Base-by-base conservation (phyloP, 2,888 invertebrate species). In the Lumbricus terrestris region DNA sequence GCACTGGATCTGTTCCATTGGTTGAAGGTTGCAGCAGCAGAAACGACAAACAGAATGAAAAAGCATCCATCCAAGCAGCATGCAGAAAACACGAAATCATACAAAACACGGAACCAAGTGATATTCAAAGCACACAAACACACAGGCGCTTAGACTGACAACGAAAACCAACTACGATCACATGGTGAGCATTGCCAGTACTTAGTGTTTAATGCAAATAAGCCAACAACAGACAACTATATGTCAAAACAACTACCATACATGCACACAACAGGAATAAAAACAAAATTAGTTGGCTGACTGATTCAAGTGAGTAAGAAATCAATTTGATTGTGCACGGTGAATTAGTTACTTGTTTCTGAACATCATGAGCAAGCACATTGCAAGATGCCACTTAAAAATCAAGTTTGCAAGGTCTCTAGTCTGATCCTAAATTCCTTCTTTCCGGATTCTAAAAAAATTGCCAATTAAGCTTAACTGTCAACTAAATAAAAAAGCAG, bases 11-110 rank as follows among this genome's bases (percentile, higher is more conserved):
- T 69, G 69, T 69, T 69, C 69, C 69, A 8, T 69, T 69, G 69
- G 69, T 69, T n/a, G 69, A 69, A 69, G 69, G n/a, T n/a, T n/a
- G n/a, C n/a, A n/a, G 69, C 69, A 69, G 69, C 69, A 69, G 69
- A 69, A 69, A 69, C 69, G 29, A 69, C 69, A 69, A 69, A 69
- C 69, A 69, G 69, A 69, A 69, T 69, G 69, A 69, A 69, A 69
- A 69, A 69, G 69, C 69, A 69, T 69, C 69, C 69, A 69, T 69
- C 69, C 69, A 69, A 69, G 69, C 69, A 69, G 69, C 69, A 69
- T 69, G 69, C 69, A 69, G 69, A 69, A n/a, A 69, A 69, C 69
- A 69, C n/a, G 69, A 69, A 69, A 69, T 69, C 5, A n/a, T n/a
- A 69, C 69, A 69, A 69, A 69, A 69, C 69, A 69, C n/a, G 69